Percentiles rank a stretch among this genome's conserved stretches.
These are phyloP conservation scores for Urocolius indicus DNA, from an alignment of 2,113 vertebrate genomes.

Conservation along the genomic window DNA sequence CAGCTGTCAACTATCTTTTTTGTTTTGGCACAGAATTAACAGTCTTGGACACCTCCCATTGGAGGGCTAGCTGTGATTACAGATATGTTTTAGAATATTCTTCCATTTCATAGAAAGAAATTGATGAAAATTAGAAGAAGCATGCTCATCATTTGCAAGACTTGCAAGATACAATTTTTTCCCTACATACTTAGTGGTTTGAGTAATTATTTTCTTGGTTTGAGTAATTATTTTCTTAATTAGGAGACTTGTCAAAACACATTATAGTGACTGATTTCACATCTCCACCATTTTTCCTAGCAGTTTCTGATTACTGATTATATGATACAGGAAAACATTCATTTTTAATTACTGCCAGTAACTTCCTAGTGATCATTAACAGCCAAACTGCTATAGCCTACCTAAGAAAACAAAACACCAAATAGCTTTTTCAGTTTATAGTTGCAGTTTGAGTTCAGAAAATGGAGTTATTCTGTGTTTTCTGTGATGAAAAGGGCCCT, in stretches of 20 bases:
- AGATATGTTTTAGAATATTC: slow-evolving; percentile 49
- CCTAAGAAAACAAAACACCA: background rate
- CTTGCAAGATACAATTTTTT: slow-evolving; percentile 17
- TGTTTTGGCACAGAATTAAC: slow-evolving; percentile 39
- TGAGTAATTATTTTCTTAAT: slow-evolving; percentile 66
- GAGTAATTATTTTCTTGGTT: slow-evolving; percentile 64
- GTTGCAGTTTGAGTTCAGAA: background rate
- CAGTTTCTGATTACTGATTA: slow-evolving; percentile 22
- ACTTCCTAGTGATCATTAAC: slow-evolving; percentile 1
- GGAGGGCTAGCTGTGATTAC: slow-evolving; percentile 42
- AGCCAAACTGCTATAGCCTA: background rate
- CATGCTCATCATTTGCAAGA: slow-evolving; percentile 43
- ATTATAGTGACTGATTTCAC: slow-evolving; percentile 14
- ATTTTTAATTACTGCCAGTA: slow-evolving; percentile 34
- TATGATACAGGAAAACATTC: background rate
- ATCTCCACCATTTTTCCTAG: slow-evolving; percentile 17
- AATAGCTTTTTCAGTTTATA: background rate
- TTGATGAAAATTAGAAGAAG: slow-evolving; percentile 45
- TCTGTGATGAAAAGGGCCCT: background rate
- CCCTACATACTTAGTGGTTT: slow-evolving; percentile 51
- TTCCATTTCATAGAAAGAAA: slow-evolving; percentile 44
- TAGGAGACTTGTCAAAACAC: slow-evolving; percentile 53
- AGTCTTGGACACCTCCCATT: slow-evolving; percentile 54
- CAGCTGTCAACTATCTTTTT: slow-evolving; percentile 29
- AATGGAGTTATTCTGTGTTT: background rate